Percentiles rank a stretch among this genome's conserved stretches.
Evolutionary conservation across 2,888 invertebrate genomes (phyloP).

Genomic region (Nomada ruficornis): DNA sequence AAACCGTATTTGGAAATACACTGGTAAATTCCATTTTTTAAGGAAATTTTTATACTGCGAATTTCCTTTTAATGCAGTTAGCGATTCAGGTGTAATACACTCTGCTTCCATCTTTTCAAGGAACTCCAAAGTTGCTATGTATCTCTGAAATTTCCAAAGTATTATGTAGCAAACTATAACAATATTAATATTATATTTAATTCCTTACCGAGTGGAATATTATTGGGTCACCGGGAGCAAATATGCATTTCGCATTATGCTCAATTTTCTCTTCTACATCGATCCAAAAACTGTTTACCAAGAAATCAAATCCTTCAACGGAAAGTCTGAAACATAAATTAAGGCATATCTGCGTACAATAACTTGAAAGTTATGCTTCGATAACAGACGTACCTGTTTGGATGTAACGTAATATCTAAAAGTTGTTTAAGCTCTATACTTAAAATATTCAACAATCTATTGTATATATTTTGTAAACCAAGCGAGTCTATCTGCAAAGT

Average conservation of each 20-base stretch:
- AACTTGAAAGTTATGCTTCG: constrained; percentile 21
- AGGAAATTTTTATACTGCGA: constrained; percentile 91
- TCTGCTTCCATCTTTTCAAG: constrained; percentile 89
- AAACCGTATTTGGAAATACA: constrained; percentile 98
- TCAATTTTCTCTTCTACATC: constrained; percentile 93
- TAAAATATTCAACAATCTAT: constrained; percentile 89
- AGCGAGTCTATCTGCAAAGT: constrained; percentile 87
- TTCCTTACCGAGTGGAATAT: constrained; percentile 89
- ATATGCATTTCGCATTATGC: constrained; percentile 92
- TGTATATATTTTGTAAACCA: constrained; percentile 90
- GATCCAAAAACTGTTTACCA: constrained; percentile 95
- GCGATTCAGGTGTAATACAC: constrained; percentile 87
- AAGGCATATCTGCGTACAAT: constrained; percentile 51
- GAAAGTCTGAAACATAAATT: constrained; percentile 75
- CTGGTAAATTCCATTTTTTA: constrained; percentile 96
- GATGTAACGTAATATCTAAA: constrained; percentile 79
- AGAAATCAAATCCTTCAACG: constrained; percentile 89
- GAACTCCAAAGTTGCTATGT: constrained; percentile 91
- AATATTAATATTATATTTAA: not conserved
- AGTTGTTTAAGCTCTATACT: constrained; percentile 87
- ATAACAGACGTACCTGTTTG: constrained; percentile 82
- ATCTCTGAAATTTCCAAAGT: constrained; percentile 85
- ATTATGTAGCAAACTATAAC: constrained; percentile 14
- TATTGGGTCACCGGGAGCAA: constrained; percentile 96
- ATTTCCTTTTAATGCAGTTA: constrained; percentile 87